Evolutionary conservation across 2,797 vertebrate species (phyloP).

Genomic region (Loris lydekkerianus): DNA sequence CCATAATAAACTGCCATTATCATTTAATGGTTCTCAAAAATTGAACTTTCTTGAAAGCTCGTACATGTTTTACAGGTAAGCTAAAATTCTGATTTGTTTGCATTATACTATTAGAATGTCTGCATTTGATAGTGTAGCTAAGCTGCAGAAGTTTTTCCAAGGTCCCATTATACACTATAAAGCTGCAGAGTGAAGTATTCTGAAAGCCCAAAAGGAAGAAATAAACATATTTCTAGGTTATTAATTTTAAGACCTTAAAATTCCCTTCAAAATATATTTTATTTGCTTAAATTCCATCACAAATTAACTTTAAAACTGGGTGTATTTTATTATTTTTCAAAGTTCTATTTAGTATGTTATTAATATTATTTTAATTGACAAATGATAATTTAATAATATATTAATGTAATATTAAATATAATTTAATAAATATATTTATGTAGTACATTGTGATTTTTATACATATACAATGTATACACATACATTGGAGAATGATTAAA

Average conservation of each 20-base stretch:
- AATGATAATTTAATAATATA: neutral
- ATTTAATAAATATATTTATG: neutral
- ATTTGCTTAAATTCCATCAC: conserved; percentile 5
- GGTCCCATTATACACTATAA: neutral
- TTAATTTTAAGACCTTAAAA: neutral
- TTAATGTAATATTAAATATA: neutral
- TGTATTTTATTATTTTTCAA: neutral
- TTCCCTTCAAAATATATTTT: neutral
- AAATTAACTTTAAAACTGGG: neutral
- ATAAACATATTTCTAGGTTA: neutral
- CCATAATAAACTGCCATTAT: neutral
- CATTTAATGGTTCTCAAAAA: neutral
- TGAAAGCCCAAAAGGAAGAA: neutral
- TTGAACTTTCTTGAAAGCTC: neutral
- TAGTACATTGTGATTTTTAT: too few species aligned
- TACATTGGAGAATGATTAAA: neutral
- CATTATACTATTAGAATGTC: neutral
- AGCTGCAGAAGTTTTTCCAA: neutral
- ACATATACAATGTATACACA: too few species aligned
- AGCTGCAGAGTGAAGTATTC: neutral
- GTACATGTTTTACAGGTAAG: neutral
- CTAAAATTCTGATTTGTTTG: neutral
- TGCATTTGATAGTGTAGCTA: neutral
- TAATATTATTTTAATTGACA: neutral
- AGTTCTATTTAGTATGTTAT: neutral